Conservation (phyloP, 2,113 vertebrate species). For the Mugil cephalus region DNA sequence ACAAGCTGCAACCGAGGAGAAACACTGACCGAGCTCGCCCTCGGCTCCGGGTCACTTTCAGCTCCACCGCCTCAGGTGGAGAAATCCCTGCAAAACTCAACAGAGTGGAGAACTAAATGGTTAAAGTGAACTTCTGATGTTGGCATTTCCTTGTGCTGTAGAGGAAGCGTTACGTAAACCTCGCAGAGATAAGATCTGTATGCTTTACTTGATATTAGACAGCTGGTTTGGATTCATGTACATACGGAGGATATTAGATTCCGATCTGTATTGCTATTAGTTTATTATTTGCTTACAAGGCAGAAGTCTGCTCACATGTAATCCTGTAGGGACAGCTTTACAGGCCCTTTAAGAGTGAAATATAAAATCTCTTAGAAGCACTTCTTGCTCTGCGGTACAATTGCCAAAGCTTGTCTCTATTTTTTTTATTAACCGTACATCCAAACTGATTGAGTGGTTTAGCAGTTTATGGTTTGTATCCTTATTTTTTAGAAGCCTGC, state of each 20-base stretch:
- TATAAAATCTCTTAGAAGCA: background rate
- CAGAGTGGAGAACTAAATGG: background rate
- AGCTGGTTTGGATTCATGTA: slow-evolving; percentile 2
- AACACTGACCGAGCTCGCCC: slow-evolving; percentile 9
- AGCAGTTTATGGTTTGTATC: too few relatives aligned
- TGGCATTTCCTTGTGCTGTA: background rate
- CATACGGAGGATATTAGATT: background rate
- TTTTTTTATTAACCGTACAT: too few relatives aligned
- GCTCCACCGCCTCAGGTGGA: background rate
- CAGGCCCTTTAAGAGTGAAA: background rate
- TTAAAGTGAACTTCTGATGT: background rate
- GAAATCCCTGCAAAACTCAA: slow-evolving; percentile 23
- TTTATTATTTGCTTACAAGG: slow-evolving; percentile 1
- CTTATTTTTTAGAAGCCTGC: too few relatives aligned
- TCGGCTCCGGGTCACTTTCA: slow-evolving; percentile 14
- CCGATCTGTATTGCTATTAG: background rate
- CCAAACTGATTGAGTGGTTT: too few relatives aligned
- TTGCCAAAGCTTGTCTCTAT: too few relatives aligned
- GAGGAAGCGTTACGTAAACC: slow-evolving; percentile 1
- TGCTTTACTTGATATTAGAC: background rate
- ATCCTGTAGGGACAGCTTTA: slow-evolving; percentile 9
- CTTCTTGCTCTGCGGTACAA: too few relatives aligned
- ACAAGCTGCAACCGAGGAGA: slow-evolving; percentile 48
- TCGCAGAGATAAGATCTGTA: background rate
- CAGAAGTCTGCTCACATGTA: background rate